These are phyloP conservation scores for Elymnias hypermnestra DNA, from an alignment of 1,140 invertebrate genomes.

Conservation along the genomic window DNA sequence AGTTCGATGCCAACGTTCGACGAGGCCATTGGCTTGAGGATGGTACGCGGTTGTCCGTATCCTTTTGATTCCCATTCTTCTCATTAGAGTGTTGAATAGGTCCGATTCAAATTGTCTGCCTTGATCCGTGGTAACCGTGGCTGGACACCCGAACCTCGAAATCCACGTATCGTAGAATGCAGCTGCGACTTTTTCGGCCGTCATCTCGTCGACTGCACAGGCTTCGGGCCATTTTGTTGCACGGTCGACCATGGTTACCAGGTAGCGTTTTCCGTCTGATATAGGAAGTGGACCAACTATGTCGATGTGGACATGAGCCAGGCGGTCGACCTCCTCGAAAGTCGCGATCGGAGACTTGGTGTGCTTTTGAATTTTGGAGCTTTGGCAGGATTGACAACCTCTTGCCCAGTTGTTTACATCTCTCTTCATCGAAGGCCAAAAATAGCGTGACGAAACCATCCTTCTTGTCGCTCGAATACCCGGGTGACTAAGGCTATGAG, in stretches of 20 bases:
- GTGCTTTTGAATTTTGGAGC: slow-evolving; percentile 4
- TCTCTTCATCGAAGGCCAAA: slow-evolving; percentile 7
- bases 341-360: not conserved
- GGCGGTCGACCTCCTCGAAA: not conserved
- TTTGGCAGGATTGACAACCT: slow-evolving; percentile 4
- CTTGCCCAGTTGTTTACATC: slow-evolving; percentile 10
- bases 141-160: slow-evolving; percentile 45
- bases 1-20: slow-evolving; percentile 37
- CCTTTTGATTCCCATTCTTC: slow-evolving; percentile 18
- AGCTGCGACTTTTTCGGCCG: slow-evolving; percentile 8
- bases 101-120: slow-evolving; percentile 53
- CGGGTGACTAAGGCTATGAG: too few relatives aligned
- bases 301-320: slow-evolving; percentile 7
- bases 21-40: slow-evolving; percentile 35
- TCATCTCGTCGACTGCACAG: slow-evolving; percentile 9
- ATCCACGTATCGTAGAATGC: slow-evolving; percentile 38
- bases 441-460: not conserved
- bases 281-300: too few relatives aligned
- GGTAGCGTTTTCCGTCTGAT: slow-evolving; percentile 11
- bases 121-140: slow-evolving; percentile 55
- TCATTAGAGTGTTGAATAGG: slow-evolving; percentile 26
- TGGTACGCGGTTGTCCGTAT: slow-evolving; percentile 40
- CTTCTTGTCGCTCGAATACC: too few relatives aligned
- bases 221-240: slow-evolving; percentile 6
- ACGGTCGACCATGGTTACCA: slow-evolving; percentile 9